Percentiles rank a stretch among this genome's conserved stretches.
Evolutionary conservation across 1,140 invertebrate genomes (phyloP).

Genomic region (Nasonia vitripennis): DNA sequence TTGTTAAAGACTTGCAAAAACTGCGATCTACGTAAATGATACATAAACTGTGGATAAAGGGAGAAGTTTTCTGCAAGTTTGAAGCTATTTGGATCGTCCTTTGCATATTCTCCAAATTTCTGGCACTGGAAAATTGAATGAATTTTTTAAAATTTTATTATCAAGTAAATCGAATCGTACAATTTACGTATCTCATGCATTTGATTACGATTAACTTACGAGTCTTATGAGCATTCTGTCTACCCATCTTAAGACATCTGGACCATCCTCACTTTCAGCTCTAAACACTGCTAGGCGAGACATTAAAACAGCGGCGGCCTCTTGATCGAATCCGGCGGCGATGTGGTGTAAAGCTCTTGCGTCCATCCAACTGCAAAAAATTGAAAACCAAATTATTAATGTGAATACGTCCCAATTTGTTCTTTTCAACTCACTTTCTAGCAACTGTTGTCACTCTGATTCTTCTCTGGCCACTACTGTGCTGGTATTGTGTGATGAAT

Average conservation of each 20-base stretch:
- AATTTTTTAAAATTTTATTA: slow-evolving; percentile 5
- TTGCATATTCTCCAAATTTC: slow-evolving; percentile 98
- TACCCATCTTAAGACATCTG: slow-evolving; percentile 98
- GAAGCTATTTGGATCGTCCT: slow-evolving; percentile 98
- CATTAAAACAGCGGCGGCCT: slow-evolving; percentile 98
- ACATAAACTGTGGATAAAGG: slow-evolving; percentile 99
- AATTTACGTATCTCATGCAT: too few species aligned
- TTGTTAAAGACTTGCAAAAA: slow-evolving; percentile 99
- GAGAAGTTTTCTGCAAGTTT: slow-evolving; percentile 97
- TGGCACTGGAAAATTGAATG: slow-evolving; percentile 87
- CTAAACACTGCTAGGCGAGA: slow-evolving; percentile 96
- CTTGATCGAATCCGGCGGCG: slow-evolving; percentile 97
- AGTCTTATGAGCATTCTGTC: slow-evolving; percentile 98
- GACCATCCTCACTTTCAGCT: slow-evolving; percentile 96
- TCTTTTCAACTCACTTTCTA: slow-evolving; percentile 84
- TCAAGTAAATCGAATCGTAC: not conserved
- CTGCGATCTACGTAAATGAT: slow-evolving; percentile 97
- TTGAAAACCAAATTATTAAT: slow-evolving; percentile 10
- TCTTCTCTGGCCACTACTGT: slow-evolving; percentile 95
- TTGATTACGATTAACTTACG: slow-evolving; percentile 76
- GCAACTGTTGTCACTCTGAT: slow-evolving; percentile 98
- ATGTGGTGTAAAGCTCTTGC: slow-evolving; percentile 88
- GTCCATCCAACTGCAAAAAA: slow-evolving; percentile 84
- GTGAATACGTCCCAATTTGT: slow-evolving; percentile 3
- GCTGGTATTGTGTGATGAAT: slow-evolving; percentile 99